Evolutionary conservation across 2,797 vertebrate species (phyloP).

Genomic region (Trichosurus vulpecula): DNA sequence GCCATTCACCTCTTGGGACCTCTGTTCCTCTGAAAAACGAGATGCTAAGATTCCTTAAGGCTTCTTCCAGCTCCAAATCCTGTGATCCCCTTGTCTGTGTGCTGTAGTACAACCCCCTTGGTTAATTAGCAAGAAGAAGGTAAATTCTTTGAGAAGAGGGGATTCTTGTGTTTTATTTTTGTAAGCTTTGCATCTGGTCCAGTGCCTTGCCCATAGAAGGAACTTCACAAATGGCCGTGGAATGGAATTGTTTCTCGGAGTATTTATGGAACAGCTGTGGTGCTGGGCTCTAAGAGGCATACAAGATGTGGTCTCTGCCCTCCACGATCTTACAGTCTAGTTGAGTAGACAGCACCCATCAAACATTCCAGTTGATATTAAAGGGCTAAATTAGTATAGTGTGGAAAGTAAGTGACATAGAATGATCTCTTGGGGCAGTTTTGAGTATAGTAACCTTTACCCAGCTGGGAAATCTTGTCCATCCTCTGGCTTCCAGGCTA

Average conservation of each 20-base stretch:
- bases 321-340: background rate
- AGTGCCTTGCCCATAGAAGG: background rate
- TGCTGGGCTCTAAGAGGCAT: background rate
- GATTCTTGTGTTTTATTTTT: background rate
- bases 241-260: background rate
- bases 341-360: background rate
- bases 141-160: background rate
- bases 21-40: background rate
- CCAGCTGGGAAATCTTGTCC: background rate
- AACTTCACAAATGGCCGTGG: background rate
- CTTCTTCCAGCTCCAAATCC: background rate
- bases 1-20: background rate
- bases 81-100: background rate
- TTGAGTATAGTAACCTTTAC: background rate
- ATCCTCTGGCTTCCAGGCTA: background rate
- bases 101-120: background rate
- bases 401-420: background rate
- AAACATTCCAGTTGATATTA: background rate
- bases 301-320: background rate
- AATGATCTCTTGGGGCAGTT: background rate
- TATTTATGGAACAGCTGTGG: background rate
- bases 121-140: background rate
- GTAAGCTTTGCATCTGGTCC: background rate
- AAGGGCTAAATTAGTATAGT: background rate
- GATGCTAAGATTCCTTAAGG: background rate